Evolutionary conservation across 2,113 vertebrate species (phyloP).

Genomic region (Scophthalmus maximus): DNA sequence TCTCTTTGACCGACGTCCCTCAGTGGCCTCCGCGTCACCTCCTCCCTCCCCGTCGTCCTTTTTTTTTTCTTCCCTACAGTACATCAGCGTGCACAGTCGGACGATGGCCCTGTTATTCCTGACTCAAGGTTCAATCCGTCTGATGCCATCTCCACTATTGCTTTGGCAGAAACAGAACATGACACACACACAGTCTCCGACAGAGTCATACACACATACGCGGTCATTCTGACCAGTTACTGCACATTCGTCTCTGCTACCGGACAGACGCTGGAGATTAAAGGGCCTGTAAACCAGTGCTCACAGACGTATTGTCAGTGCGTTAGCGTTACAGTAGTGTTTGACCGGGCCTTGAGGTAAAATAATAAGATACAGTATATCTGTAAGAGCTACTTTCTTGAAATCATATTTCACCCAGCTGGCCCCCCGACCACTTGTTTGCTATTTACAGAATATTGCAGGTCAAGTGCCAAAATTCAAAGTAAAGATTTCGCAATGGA

Average conservation of each 20-base stretch:
- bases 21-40: neutral
- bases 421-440: constrained; percentile 13
- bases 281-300: constrained; percentile 39
- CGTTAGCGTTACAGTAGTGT: constrained; percentile 41
- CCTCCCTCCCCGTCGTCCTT: neutral
- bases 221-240: constrained; percentile 6
- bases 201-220: neutral
- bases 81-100: constrained; percentile 39
- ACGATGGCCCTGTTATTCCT: constrained; percentile 64
- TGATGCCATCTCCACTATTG: constrained; percentile 53
- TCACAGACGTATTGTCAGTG: constrained; percentile 56
- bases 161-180: constrained; percentile 64
- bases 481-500: neutral
- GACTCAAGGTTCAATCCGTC: constrained; percentile 60
- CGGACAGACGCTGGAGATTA: constrained; percentile 48
- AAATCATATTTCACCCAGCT: constrained; percentile 24
- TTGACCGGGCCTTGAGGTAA: constrained; percentile 51
- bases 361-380: constrained; percentile 33
- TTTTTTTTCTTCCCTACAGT: constrained; percentile 13
- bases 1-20: neutral
- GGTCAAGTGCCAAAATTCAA: constrained; percentile 15
- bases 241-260: constrained; percentile 50
- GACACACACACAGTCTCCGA: constrained; percentile 16
- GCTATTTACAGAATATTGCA: constrained; percentile 40
- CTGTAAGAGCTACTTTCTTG: constrained; percentile 25